These are phyloP conservation scores for Menura novaehollandiae DNA, from an alignment of 2,113 vertebrate species.

Conservation along the genomic window DNA sequence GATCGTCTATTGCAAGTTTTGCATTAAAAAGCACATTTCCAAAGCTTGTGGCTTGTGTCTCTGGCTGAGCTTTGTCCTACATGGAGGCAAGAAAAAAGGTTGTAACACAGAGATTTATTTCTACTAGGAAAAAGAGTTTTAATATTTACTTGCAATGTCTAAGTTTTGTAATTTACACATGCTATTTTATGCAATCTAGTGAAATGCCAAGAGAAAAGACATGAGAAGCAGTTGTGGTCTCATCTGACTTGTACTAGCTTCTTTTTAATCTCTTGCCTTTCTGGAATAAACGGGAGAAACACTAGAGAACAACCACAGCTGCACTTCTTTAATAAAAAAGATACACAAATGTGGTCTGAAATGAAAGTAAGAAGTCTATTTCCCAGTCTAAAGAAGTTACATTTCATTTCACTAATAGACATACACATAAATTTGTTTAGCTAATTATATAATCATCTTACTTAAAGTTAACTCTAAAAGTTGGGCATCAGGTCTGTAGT, in stretches of 20 bases:
- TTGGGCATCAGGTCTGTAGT: not conserved
- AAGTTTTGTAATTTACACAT: not conserved
- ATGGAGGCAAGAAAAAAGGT: not conserved
- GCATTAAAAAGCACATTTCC: conserved; percentile 87
- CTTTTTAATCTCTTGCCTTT: not conserved
- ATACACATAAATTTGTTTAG: not conserved
- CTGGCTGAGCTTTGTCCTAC: conserved; percentile 92
- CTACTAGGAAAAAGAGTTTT: not conserved
- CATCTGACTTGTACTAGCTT: not conserved
- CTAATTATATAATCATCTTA: not conserved
- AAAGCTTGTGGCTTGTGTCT: conserved; percentile 86
- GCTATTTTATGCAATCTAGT: not conserved
- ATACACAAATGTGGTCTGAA: not conserved
- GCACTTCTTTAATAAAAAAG: not conserved
- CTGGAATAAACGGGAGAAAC: not conserved
- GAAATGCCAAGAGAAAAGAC: not conserved
- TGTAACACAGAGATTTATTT: not conserved
- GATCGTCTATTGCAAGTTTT: conserved; percentile 85
- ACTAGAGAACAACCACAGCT: not conserved
- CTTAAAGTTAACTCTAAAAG: not conserved
- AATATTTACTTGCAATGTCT: not conserved
- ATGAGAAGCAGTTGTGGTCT: not conserved
- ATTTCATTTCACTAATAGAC: not conserved
- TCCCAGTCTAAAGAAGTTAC: not conserved
- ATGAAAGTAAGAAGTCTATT: not conserved